Conservation (phyloP, 2,888 invertebrate species). For the Leptothorax acervorum region DNA sequence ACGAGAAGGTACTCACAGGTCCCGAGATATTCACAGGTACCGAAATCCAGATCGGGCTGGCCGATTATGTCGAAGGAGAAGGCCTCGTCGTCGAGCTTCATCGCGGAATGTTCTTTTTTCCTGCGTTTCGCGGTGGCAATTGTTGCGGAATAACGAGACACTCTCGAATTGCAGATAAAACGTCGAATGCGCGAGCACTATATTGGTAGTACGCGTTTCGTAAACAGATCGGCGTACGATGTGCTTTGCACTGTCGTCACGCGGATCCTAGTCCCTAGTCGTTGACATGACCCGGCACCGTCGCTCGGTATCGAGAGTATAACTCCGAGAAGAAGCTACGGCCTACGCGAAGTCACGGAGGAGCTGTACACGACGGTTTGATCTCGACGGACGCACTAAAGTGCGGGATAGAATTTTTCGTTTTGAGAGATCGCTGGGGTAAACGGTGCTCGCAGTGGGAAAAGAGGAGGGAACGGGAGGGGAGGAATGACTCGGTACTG, state of each 20-base stretch:
- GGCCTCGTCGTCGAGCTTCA: constrained; percentile 13
- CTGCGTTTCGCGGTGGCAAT: constrained; percentile 5
- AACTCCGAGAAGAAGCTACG: neutral
- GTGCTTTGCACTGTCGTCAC: neutral
- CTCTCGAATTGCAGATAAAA: neutral
- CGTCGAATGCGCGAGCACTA: constrained; percentile 9
- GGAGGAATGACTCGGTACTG: constrained; percentile 24
- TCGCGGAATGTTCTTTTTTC: neutral
- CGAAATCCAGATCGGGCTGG: constrained; percentile 8
- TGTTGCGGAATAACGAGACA: neutral
- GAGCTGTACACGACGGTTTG: neutral
- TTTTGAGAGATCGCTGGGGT: constrained; percentile 68
- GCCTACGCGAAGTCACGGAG: neutral
- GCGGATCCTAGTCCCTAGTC: neutral
- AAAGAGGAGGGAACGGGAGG: constrained; percentile 16
- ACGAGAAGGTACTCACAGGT: neutral
- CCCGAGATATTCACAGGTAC: constrained; percentile 14
- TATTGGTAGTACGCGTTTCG: neutral
- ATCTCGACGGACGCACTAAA: constrained; percentile 53
- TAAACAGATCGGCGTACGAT: neutral
- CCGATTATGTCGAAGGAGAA: neutral
- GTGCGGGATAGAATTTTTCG: constrained; percentile 77
- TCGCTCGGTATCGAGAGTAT: neutral
- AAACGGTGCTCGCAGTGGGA: constrained; percentile 22
- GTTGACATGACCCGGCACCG: neutral